Conservation (phyloP, 30 jellyfish, hydroid and myxozoan species). For the Pseudorhiza aurosa region DNA sequence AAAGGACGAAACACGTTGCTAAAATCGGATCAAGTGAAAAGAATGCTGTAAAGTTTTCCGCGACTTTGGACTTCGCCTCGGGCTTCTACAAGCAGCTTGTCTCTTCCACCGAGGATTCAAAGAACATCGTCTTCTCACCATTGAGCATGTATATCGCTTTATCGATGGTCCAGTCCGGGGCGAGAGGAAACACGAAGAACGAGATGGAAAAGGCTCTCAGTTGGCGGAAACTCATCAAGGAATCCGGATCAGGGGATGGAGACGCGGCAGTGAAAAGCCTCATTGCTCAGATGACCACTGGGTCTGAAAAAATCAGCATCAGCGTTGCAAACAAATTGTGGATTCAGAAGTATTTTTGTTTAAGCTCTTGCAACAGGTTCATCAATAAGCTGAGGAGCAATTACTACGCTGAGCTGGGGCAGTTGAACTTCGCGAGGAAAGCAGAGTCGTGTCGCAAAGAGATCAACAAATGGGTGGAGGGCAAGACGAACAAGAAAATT, state of each 20-base stretch:
- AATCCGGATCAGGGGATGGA: not conserved
- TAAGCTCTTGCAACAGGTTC: slow-evolving; percentile 21
- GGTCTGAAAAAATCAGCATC: slow-evolving; percentile 24
- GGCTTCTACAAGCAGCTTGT: slow-evolving; percentile 48
- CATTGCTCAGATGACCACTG: slow-evolving; percentile 14
- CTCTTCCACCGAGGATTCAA: slow-evolving; percentile 7
- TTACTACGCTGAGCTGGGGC: slow-evolving; percentile 28
- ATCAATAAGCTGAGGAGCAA: not conserved
- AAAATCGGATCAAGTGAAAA: too few relatives aligned
- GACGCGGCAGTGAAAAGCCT: slow-evolving; percentile 30
- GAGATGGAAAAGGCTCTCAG: slow-evolving; percentile 47
- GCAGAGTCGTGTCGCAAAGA: slow-evolving; percentile 34
- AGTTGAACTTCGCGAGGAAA: slow-evolving; percentile 39
- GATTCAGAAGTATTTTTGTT: slow-evolving; percentile 61
- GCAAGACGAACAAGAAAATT: slow-evolving; percentile 49
- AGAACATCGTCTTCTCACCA: slow-evolving; percentile 71
- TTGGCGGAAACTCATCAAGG: slow-evolving; percentile 18
- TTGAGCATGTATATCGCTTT: slow-evolving; percentile 63
- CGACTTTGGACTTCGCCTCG: slow-evolving; percentile 63
- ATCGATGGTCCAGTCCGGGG: slow-evolving; percentile 70
- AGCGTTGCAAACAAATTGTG: slow-evolving; percentile 73
- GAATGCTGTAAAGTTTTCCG: not conserved
- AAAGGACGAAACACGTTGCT: too few relatives aligned
- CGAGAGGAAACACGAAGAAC: slow-evolving; percentile 47
- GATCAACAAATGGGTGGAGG: slow-evolving; percentile 78